phyloP scores from a whole-genome alignment of 1,140 invertebrate genomes.

The Camponotus pennsylvanicus region DNA sequence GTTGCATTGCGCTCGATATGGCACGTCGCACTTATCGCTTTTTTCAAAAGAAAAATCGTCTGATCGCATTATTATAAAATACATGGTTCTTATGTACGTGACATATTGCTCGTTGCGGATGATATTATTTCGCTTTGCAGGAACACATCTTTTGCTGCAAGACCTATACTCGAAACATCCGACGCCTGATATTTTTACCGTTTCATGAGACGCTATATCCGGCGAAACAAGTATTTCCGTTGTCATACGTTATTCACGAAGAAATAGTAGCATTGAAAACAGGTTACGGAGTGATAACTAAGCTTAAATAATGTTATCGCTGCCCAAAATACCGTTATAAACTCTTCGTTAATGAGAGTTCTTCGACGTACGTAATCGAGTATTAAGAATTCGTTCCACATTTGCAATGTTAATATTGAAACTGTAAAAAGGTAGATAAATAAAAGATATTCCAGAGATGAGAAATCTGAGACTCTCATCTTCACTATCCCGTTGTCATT shows the following conservation, averaged over 20 bases:
- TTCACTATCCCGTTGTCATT: neutral
- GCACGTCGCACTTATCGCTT: conserved; percentile 34
- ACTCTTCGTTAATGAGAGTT: neutral
- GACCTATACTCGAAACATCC: neutral
- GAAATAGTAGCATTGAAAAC: neutral
- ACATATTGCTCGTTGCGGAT: neutral
- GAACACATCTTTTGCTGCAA: neutral
- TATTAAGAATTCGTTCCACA: neutral
- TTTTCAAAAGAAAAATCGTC: neutral
- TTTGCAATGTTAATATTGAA: neutral
- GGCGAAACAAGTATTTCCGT: neutral
- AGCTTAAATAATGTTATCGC: conserved; percentile 38
- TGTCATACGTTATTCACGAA: neutral
- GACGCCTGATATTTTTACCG: neutral
- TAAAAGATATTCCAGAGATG: neutral
- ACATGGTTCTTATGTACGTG: conserved; percentile 18
- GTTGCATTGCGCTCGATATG: conserved; percentile 19
- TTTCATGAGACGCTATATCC: neutral
- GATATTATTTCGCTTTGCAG: conserved; percentile 3
- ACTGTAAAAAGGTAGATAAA: neutral
- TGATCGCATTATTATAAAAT: neutral
- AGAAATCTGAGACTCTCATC: neutral
- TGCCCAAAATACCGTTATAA: conserved; percentile 12
- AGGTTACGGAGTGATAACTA: conserved; percentile 13
- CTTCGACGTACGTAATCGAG: neutral